Percentiles rank a stretch among this genome's conserved stretches.
These are phyloP conservation scores for Dynastes hyllus DNA, from an alignment of 2,888 invertebrate species.

Conservation along the genomic window DNA sequence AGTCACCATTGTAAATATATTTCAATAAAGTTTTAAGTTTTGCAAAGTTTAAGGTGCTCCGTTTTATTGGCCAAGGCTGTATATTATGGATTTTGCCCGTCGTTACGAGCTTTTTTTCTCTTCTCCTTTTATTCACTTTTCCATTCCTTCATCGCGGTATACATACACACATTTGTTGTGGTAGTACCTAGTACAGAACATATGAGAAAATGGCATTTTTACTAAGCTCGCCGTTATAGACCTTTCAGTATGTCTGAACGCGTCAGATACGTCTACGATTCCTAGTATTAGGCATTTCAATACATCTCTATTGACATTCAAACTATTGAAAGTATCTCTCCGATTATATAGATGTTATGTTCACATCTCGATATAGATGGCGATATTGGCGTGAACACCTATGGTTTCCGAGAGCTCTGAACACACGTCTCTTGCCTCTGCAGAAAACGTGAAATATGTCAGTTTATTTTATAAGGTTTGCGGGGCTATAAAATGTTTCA, in stretches of 20 bases:
- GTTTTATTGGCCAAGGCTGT: too few species aligned
- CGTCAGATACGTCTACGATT: conserved; percentile 18
- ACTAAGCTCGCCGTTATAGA: conserved; percentile 14
- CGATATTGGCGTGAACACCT: conserved; percentile 12
- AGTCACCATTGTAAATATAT: too few species aligned
- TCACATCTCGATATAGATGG: conserved; percentile 40
- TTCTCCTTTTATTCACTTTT: conserved; percentile 6
- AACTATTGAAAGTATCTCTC: conserved; percentile 41
- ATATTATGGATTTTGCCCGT: conserved; percentile 27
- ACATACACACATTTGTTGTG: conserved; percentile 10
- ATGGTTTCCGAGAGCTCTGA: conserved; percentile 11
- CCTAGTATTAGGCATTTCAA: conserved; percentile 34
- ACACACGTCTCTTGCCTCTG: neutral
- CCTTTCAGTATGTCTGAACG: conserved; percentile 9
- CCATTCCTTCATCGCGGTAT: conserved; percentile 10
- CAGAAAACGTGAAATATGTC: conserved; percentile 23
- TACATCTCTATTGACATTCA: conserved; percentile 41
- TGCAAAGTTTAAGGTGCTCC: too few species aligned
- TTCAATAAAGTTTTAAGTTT: too few species aligned
- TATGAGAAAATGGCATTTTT: conserved; percentile 40
- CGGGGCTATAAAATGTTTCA: conserved; percentile 15
- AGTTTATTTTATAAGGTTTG: conserved; percentile 34
- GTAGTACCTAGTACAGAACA: neutral
- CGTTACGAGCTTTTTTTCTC: neutral
- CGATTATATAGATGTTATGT: conserved; percentile 39